Base-by-base conservation (phyloP, 2,113 vertebrate genomes). In the Nycticorax nycticorax region DNA sequence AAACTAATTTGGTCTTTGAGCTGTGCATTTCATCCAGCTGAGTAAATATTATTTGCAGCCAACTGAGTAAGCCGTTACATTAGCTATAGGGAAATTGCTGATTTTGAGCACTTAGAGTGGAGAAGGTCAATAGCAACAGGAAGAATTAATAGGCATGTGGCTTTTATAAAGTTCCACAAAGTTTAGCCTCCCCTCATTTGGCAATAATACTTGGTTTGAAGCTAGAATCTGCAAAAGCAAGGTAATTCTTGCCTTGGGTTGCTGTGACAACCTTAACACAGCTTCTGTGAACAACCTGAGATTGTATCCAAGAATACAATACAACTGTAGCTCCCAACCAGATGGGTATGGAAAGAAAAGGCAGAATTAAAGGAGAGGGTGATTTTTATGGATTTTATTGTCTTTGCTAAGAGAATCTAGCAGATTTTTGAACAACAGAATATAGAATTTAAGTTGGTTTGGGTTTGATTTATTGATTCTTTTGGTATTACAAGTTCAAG, bases 221-320 rank as follows among this genome's bases (percentile, higher is more conserved):
- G n/a, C 14, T 37, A 30, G 32, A 84, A 76, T 78, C 85, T 89
- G 79, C 59, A 92, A 96, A 95, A 67, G 62, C 32, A 94, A 96
- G 63, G 89, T 73, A 96, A 85, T 93, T 86, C 85, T 91, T 82
- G 69, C 53, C 62, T 92, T 73, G 41, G 62, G 94, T 96, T 97
- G 92, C 96, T 95, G 95, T 97, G 97, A 91, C 96, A 97, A 97
- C 88, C 78, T 90, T 81, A 88, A 82, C 88, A 71, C 35, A 64
- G 69, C 50, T 89, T 52, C 68, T 92, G 26, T 1, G 18, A 85
- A 80, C 62, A 73, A 87, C 57, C 69, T 82, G 89, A 92, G 91
- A 82, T 47, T 82, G 35, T 57, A 41, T 69, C 66, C 41, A 57
- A 93, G 88, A 91, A 66, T 57, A 85, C n/a, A 81, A 66, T 86